Base-by-base conservation (phyloP, 1,140 invertebrate species). In the Steinernema feltiae region DNA sequence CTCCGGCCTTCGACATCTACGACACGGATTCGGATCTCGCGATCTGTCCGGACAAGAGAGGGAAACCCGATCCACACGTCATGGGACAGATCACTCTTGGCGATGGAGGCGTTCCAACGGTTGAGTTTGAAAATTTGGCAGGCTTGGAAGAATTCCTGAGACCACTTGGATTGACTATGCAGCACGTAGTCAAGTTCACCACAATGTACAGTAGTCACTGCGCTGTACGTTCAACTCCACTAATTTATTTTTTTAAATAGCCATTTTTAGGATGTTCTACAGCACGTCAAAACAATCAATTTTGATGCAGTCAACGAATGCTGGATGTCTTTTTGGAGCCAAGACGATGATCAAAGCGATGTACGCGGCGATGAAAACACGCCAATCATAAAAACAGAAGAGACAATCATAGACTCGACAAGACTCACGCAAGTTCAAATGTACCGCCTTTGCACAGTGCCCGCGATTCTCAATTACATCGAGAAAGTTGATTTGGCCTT, bases 401-500 rank as follows among this genome's bases (percentile, higher is more conserved):
- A 63, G 12, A 3, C 53, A 3, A 63, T 15, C 53, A 7, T 27
- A 12, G 53, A 63, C 3, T 21, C 53, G 24, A 21, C 24, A 21
- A 63, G 24, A 27, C 53, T 89, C 71, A 81, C 86, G 27, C 86
- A 86, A 73, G 84, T 86, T 0, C 91, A 91, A 82, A 85, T 92
- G 72, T 91, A 89, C 83, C 86, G 88, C 27, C 71, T 90, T 29
- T 89, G 87, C 87, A 89, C 79, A 90, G 89, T 86, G 86, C 88
- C 32, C 88, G 89, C 80, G 89, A 71, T 93, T 32, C 90, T 91
- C 86, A 89, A 91, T 76, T 93, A 91, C 87, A 90, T 93, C 70
- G 90, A 91, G 53, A 89, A 89, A 77, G 92, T 94, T 41, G 97
- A 98, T 89, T 92, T 94, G 86, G 90, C 91, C 76, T 96, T 97